phyloP scores from a whole-genome alignment of 2,113 vertebrate species.

The Silurus meridionalis region DNA sequence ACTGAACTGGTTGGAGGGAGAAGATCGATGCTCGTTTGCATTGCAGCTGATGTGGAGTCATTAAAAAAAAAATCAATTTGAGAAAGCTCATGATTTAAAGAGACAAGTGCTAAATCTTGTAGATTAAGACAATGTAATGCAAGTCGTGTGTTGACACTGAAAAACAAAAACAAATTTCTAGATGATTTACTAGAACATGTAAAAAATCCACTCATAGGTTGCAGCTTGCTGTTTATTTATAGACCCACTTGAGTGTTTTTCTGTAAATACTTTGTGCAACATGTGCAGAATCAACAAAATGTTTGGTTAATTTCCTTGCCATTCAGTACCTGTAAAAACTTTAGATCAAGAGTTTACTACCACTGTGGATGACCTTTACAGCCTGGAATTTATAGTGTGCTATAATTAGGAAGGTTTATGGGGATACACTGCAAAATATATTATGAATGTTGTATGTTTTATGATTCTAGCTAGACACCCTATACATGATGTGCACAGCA shows the following conservation, averaged over 20 bases:
- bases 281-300: neutral
- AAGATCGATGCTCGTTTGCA: neutral
- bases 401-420: neutral
- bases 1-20: neutral
- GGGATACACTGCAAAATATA: too few relatives aligned
- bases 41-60: neutral
- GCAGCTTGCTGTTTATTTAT: neutral
- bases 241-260: neutral
- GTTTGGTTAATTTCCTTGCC: neutral
- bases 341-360: neutral
- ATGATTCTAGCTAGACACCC: neutral
- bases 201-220: neutral
- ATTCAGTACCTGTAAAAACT: neutral
- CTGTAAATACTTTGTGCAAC: neutral
- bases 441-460: neutral
- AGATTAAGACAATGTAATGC: neutral
- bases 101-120: neutral
- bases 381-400: neutral
- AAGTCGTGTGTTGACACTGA: neutral
- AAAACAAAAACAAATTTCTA: neutral
- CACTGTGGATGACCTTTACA: neutral
- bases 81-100: neutral
- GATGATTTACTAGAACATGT: neutral
- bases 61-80: conserved; percentile 9
- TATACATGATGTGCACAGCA: neutral